phyloP scores from a whole-genome alignment of 2,888 invertebrate species.

The Flabesymbios commensalis region DNA sequence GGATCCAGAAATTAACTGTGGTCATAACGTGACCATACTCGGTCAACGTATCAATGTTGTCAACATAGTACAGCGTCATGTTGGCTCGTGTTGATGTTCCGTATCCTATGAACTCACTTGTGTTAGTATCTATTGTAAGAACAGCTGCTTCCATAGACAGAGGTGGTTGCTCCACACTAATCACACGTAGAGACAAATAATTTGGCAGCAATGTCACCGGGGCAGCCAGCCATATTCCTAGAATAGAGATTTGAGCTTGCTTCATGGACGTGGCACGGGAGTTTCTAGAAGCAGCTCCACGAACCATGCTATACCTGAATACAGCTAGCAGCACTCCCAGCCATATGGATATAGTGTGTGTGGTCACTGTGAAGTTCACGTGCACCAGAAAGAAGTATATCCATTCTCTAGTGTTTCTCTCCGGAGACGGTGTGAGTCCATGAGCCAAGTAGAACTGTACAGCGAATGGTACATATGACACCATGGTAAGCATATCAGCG shows the following conservation, averaged over 20 bases:
- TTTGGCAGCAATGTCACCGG: not conserved
- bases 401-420: constrained; percentile 57
- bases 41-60: not conserved
- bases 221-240: not conserved
- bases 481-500: constrained; percentile 85
- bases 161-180: not conserved
- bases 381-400: constrained; percentile 70
- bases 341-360: constrained; percentile 91
- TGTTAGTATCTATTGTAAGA: not conserved
- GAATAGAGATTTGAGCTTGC: no score
- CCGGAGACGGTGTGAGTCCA: constrained; percentile 37
- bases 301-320: constrained; percentile 75
- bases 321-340: constrained; percentile 88
- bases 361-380: constrained; percentile 82
- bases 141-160: not conserved
- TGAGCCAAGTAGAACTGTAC: constrained; percentile 66
- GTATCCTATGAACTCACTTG: no score
- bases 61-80: not conserved
- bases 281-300: not conserved
- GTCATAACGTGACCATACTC: constrained; percentile 75
- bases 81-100: no score
- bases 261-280: not conserved
- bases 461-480: constrained; percentile 87
- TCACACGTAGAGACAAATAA: not conserved
- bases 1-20: constrained; percentile 68